Base-by-base conservation (phyloP, 2,888 invertebrate genomes). In the Eutolmus rufibarbis region DNA sequence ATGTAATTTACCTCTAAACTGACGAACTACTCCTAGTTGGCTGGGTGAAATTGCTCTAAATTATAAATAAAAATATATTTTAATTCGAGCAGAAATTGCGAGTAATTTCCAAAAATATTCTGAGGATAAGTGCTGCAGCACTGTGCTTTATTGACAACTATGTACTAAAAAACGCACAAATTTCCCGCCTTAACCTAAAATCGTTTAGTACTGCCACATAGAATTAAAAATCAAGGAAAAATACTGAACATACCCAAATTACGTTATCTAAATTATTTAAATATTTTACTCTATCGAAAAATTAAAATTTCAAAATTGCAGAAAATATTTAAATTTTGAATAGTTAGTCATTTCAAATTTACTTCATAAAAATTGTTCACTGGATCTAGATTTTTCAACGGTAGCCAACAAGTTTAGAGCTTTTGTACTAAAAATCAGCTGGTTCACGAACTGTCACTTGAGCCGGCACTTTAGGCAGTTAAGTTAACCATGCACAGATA, bases 401-500 rank as follows among this genome's bases (percentile, higher is more conserved):
- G 1, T 5, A 34, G 7, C 4, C 34, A 34, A 34, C 34, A 34
- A 34, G 0, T 34, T 34, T 7, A 7, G 34, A 34, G 7, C 34
- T 34, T 34, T 78, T 78, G 23, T 78, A 37, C 23, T 43, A 34
- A 43, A 23, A 16, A 16, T 78, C 23, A 43, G 43, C 23, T 43
- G 28, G 7, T 3, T 79, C 3, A 23, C 16, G 16, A 46, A 23
- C 19, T 23, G 40, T 43, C 40, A 43, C 23, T n/a, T 14, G 3
- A n/a, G 1, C 28, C 74, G 28, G 74, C 43, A 37, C 5, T 34
- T 34, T 16, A 34, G 4, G 9, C 43, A 46, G 40, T 16, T 56
- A 56, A 46, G 40, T 16, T 56, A 56, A 57, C 56, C 28, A 94
- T 95, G 95, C 94, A 94, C 90, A 94, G 97, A 92, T 97, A 97